Percentiles rank a stretch among this genome's conserved stretches.
These are phyloP conservation scores for Columba livia DNA, from an alignment of 2,113 vertebrate species.

Conservation along the genomic window DNA sequence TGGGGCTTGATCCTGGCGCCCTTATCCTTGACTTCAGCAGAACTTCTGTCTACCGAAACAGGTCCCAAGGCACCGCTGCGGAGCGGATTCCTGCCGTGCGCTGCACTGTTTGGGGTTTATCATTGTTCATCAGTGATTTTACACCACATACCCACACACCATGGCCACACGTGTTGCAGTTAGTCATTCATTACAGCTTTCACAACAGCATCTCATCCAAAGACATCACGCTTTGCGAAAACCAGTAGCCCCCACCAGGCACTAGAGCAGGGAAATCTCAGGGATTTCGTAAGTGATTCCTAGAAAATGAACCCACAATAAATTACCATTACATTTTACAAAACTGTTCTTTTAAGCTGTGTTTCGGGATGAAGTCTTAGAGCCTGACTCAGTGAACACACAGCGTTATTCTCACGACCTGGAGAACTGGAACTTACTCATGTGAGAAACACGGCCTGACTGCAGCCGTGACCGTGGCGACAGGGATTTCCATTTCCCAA, in stretches of 20 bases:
- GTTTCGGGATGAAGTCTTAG: background rate
- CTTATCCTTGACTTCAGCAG: background rate
- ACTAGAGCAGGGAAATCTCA: background rate
- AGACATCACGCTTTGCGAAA: background rate
- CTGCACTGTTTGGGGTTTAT: background rate
- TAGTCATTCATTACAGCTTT: background rate
- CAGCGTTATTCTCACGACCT: background rate
- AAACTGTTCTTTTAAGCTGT: background rate
- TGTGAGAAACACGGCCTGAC: background rate
- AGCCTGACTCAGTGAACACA: background rate
- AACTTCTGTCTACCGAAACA: background rate
- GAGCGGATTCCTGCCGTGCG: background rate
- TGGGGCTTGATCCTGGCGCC: background rate
- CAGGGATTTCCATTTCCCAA: background rate
- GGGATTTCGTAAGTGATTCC: background rate
- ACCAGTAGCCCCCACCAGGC: background rate
- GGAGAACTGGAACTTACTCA: background rate
- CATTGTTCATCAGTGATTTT: background rate
- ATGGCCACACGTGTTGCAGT: accelerated
- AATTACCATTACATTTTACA: background rate
- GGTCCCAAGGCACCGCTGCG: background rate
- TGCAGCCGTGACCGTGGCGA: background rate
- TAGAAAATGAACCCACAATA: background rate
- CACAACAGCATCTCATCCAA: background rate
- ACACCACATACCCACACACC: background rate